These are phyloP conservation scores for Leptinotarsa texana DNA, from an alignment of 1,140 invertebrate genomes.

Conservation along the genomic window DNA sequence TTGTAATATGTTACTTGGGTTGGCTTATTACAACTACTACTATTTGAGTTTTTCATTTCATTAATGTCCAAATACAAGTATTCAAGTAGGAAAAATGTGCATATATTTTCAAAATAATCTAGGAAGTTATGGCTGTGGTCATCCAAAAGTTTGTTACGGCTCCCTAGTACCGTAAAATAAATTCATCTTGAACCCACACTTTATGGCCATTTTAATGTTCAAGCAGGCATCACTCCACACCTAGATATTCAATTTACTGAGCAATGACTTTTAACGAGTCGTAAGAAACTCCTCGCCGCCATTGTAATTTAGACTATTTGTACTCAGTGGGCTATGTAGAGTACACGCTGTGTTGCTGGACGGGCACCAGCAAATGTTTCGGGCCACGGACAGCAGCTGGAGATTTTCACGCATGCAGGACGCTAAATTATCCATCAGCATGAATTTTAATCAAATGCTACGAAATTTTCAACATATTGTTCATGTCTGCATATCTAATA, in stretches of 20 bases:
- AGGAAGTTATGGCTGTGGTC: too few species aligned
- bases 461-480: slow-evolving; percentile 23
- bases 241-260: slow-evolving; percentile 30
- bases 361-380: not conserved
- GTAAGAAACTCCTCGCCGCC: slow-evolving; percentile 14
- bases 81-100: too few species aligned
- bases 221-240: slow-evolving; percentile 16
- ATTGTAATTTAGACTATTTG: slow-evolving; percentile 24
- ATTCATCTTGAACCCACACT: too few species aligned
- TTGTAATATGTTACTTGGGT: too few species aligned
- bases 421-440: slow-evolving; percentile 25
- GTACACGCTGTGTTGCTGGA: not conserved
- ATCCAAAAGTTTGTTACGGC: too few species aligned
- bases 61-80: too few species aligned
- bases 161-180: too few species aligned
- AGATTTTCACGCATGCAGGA: slow-evolving; percentile 10
- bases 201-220: too few species aligned
- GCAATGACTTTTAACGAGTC: slow-evolving; percentile 25
- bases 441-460: slow-evolving; percentile 32
- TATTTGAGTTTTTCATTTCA: too few species aligned
- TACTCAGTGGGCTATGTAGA: slow-evolving; percentile 10
- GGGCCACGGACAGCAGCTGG: slow-evolving; percentile 14
- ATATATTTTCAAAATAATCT: too few species aligned
- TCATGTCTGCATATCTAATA: too few species aligned
- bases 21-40: too few species aligned